Conservation (phyloP, 2,888 invertebrate genomes). For the Spodoptera picta region DNA sequence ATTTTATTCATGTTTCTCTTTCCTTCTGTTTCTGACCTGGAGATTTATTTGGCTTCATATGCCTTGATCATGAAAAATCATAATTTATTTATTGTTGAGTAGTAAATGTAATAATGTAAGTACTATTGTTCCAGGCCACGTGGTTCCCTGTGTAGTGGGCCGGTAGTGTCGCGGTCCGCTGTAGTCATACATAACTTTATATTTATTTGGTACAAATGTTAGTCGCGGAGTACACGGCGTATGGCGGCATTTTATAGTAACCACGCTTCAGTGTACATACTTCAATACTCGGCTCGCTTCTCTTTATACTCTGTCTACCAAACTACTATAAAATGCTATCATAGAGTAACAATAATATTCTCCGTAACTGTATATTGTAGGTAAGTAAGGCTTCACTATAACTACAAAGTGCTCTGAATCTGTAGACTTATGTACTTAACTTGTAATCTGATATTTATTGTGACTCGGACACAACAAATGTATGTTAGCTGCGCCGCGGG, state of each 20-base stretch:
- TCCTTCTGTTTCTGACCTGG: too few relatives aligned
- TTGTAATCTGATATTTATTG: constrained; percentile 73
- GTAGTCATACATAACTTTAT: constrained; percentile 43
- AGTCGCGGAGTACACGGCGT: constrained; percentile 1
- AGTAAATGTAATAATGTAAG: constrained; percentile 20
- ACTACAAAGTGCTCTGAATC: constrained; percentile 76
- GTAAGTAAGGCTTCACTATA: constrained; percentile 57
- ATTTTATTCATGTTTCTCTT: too few relatives aligned
- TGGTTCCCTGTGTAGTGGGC: constrained; percentile 1
- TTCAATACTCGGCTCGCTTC: constrained; percentile 3
- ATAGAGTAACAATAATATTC: constrained; percentile 52
- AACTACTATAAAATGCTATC: constrained; percentile 53
- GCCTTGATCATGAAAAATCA: too few relatives aligned
- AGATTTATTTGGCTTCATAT: too few relatives aligned
- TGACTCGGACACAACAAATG: constrained; percentile 49
- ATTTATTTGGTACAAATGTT: constrained; percentile 51
- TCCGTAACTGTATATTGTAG: constrained; percentile 47
- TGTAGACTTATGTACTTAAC: constrained; percentile 83
- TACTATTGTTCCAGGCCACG: not conserved
- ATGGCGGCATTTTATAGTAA: constrained; percentile 59
- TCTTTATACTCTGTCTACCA: constrained; percentile 34
- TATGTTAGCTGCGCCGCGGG: constrained; percentile 49
- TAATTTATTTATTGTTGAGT: too few relatives aligned
- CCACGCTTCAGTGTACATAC: constrained; percentile 39
- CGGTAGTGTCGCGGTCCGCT: constrained; percentile 7